Percentiles rank a stretch among this genome's conserved stretches.
phyloP scores from a whole-genome alignment of 2,888 invertebrate species.

The Apotomis turbidana region DNA sequence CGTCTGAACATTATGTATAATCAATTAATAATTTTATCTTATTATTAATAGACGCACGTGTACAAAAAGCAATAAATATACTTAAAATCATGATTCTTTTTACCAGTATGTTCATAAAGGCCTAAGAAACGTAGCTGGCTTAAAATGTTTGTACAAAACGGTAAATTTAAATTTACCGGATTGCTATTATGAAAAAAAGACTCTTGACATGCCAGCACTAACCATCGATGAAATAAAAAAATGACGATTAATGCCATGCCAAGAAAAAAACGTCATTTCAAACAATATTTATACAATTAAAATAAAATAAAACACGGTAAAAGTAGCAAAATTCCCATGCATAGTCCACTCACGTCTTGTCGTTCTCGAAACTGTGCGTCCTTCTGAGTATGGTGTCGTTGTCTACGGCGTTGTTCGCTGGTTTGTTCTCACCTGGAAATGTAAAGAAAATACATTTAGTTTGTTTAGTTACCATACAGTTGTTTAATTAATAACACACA shows the following conservation, averaged over 20 bases:
- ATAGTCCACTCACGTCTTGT: constrained; percentile 90
- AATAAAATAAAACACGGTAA: constrained; percentile 25
- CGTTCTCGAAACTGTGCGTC: constrained; percentile 94
- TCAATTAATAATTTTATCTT: too few relatives aligned
- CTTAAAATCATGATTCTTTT: too few relatives aligned
- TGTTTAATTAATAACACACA: too few relatives aligned
- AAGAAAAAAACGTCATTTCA: constrained; percentile 29
- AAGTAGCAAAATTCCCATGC: constrained; percentile 18
- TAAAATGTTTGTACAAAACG: too few relatives aligned
- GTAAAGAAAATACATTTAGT: constrained; percentile 11
- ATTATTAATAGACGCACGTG: too few relatives aligned
- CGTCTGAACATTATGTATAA: too few relatives aligned
- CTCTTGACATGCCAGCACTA: constrained; percentile 22
- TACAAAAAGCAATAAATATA: too few relatives aligned
- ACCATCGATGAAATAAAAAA: constrained; percentile 2
- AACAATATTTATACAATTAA: constrained; percentile 27
- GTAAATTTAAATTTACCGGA: too few relatives aligned
- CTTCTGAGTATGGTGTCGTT: constrained; percentile 86
- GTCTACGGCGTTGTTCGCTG: constrained; percentile 66
- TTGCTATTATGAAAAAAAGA: too few relatives aligned
- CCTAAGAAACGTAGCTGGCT: too few relatives aligned
- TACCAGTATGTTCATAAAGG: too few relatives aligned
- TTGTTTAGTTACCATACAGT: background rate
- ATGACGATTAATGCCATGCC: constrained; percentile 21
- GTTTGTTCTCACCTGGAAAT: constrained; percentile 83